Conservation (phyloP, 2,113 vertebrate species). For the Cochlearius cochlearius region DNA sequence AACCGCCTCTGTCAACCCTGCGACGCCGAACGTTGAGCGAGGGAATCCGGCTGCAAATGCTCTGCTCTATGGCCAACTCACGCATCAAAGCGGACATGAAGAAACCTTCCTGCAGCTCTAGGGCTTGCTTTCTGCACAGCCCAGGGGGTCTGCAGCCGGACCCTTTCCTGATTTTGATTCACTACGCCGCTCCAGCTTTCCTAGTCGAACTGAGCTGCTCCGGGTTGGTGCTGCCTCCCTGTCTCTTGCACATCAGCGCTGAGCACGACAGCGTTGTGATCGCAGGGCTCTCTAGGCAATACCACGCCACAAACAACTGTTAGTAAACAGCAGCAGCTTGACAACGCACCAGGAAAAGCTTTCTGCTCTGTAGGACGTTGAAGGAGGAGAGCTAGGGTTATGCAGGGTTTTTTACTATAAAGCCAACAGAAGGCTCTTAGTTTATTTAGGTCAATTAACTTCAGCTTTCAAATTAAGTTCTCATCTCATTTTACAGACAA, state of each 20-base stretch:
- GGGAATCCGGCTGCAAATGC: neutral
- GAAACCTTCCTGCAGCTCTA: neutral
- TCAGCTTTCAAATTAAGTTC: constrained; percentile 58
- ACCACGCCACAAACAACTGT: neutral
- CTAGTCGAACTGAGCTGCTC: accelerated
- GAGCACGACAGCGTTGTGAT: neutral
- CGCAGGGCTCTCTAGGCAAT: neutral
- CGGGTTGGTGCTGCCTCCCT: neutral
- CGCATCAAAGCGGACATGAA: neutral
- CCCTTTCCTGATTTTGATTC: neutral
- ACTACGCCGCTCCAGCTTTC: accelerated
- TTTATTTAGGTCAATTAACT: constrained; percentile 63
- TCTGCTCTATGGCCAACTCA: neutral
- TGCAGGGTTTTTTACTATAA: neutral
- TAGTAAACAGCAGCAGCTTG: neutral
- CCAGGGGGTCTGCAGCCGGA: neutral
- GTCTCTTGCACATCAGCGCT: neutral
- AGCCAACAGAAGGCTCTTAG: constrained; percentile 49
- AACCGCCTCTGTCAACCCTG: neutral
- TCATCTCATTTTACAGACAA: constrained; percentile 42
- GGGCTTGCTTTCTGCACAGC: neutral
- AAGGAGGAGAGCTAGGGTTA: neutral
- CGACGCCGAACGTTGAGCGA: accelerated
- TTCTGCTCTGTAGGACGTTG: neutral
- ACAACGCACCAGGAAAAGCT: neutral